A percentile compares a stretch with the other conserved stretches of the same genome.
Evolutionary conservation across 2,113 vertebrate species (phyloP).

Genomic region (Ivindomyrus marchei): DNA sequence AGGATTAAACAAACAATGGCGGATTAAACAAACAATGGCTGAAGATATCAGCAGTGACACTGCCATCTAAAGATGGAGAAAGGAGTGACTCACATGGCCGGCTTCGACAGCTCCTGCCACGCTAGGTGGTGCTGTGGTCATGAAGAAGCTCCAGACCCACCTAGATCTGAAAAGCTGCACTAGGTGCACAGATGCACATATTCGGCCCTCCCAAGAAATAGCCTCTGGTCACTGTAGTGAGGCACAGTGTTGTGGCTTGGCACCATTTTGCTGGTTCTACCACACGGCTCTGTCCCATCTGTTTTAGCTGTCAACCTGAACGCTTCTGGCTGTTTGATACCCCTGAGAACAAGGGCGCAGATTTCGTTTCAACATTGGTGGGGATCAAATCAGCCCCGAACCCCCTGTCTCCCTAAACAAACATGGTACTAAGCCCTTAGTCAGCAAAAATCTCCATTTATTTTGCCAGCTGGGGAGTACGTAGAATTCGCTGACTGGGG

Average conservation of each 20-base stretch:
- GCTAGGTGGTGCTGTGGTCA: background rate
- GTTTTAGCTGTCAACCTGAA: background rate
- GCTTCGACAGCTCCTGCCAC: background rate
- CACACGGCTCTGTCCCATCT: background rate
- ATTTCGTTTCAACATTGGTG: background rate
- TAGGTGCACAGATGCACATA: background rate
- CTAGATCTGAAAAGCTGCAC: background rate
- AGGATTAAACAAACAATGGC: background rate
- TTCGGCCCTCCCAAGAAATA: background rate
- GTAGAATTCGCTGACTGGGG: background rate
- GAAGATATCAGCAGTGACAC: background rate
- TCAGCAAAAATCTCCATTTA: background rate
- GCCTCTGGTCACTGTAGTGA: background rate
- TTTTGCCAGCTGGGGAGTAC: background rate
- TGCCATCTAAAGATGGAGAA: background rate
- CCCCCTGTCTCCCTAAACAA: background rate
- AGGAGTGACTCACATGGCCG: background rate
- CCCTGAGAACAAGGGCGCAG: background rate
- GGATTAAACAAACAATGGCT: background rate
- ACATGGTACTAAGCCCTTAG: background rate
- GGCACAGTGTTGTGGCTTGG: background rate
- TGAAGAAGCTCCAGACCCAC: background rate
- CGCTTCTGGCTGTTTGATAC: background rate
- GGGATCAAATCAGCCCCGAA: background rate
- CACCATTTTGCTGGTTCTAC: background rate